These are phyloP conservation scores for Drosophila monieri DNA, from an alignment of 2,888 invertebrate genomes.

Conservation along the genomic window DNA sequence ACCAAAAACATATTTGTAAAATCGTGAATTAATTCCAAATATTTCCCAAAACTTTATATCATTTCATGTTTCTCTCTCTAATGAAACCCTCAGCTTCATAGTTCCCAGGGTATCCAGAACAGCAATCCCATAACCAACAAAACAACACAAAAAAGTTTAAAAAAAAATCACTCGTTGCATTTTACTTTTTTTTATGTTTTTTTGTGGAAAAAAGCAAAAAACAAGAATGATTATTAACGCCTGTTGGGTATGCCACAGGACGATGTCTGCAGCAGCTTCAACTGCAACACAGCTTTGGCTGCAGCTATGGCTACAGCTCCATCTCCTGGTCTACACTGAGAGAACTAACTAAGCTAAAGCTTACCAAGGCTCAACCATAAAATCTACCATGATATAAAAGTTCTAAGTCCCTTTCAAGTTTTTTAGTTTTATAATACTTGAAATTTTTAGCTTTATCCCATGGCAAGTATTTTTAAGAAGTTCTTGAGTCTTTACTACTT, in stretches of 20 bases:
- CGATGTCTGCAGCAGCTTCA: constrained; percentile 61
- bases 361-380: too few relatives aligned
- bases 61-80: neutral
- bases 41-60: neutral
- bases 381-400: too few relatives aligned
- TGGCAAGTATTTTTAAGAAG: too few relatives aligned
- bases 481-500: too few relatives aligned
- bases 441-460: too few relatives aligned
- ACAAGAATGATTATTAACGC: constrained; percentile 77
- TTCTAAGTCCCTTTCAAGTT: too few relatives aligned
- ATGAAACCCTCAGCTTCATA: neutral
- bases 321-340: constrained; percentile 8
- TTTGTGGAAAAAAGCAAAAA: constrained; percentile 50
- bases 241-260: constrained; percentile 80
- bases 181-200: constrained; percentile 36
- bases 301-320: constrained; percentile 15
- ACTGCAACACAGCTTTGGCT: constrained; percentile 22
- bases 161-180: constrained; percentile 58
- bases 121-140: constrained; percentile 46
- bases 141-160: constrained; percentile 39
- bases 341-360: neutral
- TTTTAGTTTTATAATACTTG: too few relatives aligned
- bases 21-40: too few relatives aligned
- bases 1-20: too few relatives aligned
- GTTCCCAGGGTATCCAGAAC: constrained; percentile 43